These are phyloP conservation scores for Botrylloides violaceus DNA, from an alignment of 23 tunicate species.

Conservation along the genomic window DNA sequence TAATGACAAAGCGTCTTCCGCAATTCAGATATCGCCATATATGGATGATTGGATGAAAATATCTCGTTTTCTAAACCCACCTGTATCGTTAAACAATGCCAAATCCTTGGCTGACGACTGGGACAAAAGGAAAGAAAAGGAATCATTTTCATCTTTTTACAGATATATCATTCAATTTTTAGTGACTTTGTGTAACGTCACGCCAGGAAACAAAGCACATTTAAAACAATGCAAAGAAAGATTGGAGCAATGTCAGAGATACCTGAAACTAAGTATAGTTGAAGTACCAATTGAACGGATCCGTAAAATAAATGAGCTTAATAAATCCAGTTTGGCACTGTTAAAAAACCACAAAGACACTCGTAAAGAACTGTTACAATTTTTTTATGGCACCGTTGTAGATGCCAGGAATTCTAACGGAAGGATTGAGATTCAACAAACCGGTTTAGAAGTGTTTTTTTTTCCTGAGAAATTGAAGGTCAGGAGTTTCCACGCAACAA, in stretches of 20 bases:
- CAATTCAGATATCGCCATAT: constrained; percentile 19
- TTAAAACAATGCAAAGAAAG: constrained; percentile 1
- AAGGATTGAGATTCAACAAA: background rate
- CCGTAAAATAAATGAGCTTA: constrained; percentile 5
- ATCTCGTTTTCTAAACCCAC: background rate
- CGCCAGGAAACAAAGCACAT: constrained; percentile 9
- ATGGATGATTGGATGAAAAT: constrained; percentile 48
- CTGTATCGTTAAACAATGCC: constrained; percentile 22
- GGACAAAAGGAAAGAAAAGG: constrained; percentile 40
- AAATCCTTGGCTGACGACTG: constrained; percentile 28
- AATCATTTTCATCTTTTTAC: constrained; percentile 40
- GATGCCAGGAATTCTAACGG: constrained; percentile 13
- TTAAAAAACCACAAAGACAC: background rate
- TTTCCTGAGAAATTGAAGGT: constrained; percentile 20
- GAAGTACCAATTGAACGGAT: constrained; percentile 22
- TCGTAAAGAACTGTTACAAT: background rate
- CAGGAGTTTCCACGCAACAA: constrained; percentile 4
- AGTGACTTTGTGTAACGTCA: constrained; percentile 7
- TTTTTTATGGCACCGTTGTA: constrained; percentile 35
- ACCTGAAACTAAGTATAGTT: background rate
- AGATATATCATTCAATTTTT: constrained; percentile 27
- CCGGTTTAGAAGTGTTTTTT: constrained; percentile 18
- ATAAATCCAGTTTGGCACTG: background rate
- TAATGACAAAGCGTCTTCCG: background rate
- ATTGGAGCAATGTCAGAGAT: background rate